Evolutionary conservation across 2,888 invertebrate species (phyloP).

Genomic region (Brachyptera risi): DNA sequence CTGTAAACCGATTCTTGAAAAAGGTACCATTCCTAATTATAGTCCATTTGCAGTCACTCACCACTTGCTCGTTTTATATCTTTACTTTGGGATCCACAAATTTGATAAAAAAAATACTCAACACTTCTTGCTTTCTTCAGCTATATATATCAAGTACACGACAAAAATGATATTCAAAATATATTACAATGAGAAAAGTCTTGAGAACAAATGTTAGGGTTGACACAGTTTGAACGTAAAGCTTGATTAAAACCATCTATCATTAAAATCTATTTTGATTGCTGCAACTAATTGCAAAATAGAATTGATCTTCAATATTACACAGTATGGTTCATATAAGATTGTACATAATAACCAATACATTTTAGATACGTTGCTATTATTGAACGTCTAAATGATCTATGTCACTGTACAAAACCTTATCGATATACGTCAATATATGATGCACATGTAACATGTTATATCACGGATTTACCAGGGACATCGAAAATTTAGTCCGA

Average conservation of each 20-base stretch:
- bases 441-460: too few relatives aligned
- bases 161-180: neutral
- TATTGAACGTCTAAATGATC: too few relatives aligned
- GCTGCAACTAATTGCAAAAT: neutral
- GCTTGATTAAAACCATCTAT: too few relatives aligned
- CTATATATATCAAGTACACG: neutral
- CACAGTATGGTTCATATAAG: neutral
- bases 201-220: conserved; percentile 20
- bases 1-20: conserved; percentile 5
- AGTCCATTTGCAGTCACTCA: conserved; percentile 22
- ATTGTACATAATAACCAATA: too few relatives aligned
- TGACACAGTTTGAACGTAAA: conserved; percentile 9
- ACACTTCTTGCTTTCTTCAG: conserved; percentile 12
- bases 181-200: neutral
- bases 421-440: too few relatives aligned
- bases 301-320: conserved; percentile 6
- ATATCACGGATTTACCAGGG: too few relatives aligned
- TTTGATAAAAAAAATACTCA: conserved; percentile 14
- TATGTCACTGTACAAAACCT: too few relatives aligned
- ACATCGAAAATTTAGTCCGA: too few relatives aligned
- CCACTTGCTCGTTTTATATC: conserved; percentile 12
- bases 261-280: neutral
- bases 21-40: conserved; percentile 22
- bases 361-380: too few relatives aligned
- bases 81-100: conserved; percentile 25